Conservation (phyloP, 2,888 invertebrate species). For the Drosophila anomalata region DNA sequence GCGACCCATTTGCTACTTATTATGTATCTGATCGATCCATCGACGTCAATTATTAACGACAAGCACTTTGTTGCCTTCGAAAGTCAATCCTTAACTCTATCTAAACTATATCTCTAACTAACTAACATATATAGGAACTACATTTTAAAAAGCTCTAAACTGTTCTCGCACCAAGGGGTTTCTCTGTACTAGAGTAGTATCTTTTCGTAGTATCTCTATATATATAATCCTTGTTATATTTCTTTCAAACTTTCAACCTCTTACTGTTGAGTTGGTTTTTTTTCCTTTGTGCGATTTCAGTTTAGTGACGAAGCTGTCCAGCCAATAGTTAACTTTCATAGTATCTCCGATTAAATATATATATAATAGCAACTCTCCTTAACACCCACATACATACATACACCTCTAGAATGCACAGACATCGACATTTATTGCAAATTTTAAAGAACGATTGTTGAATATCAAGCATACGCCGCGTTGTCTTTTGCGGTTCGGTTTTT, state of each 20-base stretch:
- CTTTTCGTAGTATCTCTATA: not conserved
- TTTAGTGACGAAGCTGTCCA: conserved; percentile 22
- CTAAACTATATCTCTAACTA: not conserved
- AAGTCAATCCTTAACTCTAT: conserved; percentile 19
- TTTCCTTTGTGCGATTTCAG: conserved; percentile 34
- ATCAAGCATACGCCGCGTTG: conserved; percentile 61
- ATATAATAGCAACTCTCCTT: not conserved
- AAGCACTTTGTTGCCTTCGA: conserved; percentile 58
- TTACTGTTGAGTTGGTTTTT: not conserved
- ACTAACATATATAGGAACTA: not conserved
- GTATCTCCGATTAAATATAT: not conserved
- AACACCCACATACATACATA: conserved; percentile 3
- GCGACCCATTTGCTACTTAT: conserved; percentile 16
- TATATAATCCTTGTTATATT: not conserved
- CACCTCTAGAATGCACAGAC: not conserved
- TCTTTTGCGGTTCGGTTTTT: conserved; percentile 35
- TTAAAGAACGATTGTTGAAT: conserved; percentile 15
- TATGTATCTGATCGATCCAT: conserved; percentile 39
- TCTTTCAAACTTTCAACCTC: not conserved
- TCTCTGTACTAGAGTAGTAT: not conserved
- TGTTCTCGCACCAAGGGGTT: conserved; percentile 20
- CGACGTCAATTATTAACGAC: conserved; percentile 64
- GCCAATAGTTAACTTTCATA: conserved; percentile 15
- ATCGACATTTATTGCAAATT: conserved; percentile 9
- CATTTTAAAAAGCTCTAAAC: not conserved